Percentiles rank a stretch among this genome's conserved stretches.
Conservation (phyloP, 2,888 invertebrate genomes). For the Plutella xylostella region DNA sequence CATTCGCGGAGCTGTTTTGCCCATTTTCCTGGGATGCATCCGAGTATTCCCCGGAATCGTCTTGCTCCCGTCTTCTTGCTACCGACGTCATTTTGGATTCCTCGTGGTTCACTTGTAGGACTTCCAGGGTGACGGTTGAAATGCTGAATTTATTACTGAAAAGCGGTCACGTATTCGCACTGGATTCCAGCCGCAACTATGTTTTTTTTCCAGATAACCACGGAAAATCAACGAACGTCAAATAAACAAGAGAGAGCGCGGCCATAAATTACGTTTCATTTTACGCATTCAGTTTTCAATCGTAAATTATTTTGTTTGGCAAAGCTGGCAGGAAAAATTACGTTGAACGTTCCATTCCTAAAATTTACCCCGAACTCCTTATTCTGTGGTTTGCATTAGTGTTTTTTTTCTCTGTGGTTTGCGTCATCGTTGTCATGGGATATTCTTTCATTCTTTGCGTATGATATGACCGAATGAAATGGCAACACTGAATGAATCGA, state of each 20-base stretch:
- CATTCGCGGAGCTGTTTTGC: conserved; percentile 52
- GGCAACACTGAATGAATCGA: too few relatives aligned
- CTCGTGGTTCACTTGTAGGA: conserved; percentile 50
- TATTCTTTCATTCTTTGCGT: too few relatives aligned
- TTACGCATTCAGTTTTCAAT: conserved; percentile 15
- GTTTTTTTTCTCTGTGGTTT: too few relatives aligned
- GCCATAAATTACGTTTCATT: conserved; percentile 51
- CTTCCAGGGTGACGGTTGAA: conserved; percentile 51
- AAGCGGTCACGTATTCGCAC: conserved; percentile 17
- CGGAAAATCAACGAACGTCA: conserved; percentile 55
- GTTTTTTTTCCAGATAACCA: conserved; percentile 41
- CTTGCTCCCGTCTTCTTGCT: conserved; percentile 40
- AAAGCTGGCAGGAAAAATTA: too few relatives aligned
- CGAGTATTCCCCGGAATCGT: conserved; percentile 62
- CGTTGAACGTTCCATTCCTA: too few relatives aligned
- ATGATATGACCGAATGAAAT: too few relatives aligned
- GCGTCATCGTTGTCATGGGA: too few relatives aligned
- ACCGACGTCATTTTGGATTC: conserved; percentile 64
- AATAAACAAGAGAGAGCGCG: conserved; percentile 57
- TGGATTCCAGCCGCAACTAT: conserved; percentile 32
- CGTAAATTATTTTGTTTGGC: too few relatives aligned
- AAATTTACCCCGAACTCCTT: too few relatives aligned
- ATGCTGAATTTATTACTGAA: background rate
- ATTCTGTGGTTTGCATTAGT: too few relatives aligned
- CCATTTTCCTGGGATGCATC: conserved; percentile 63